phyloP scores from a whole-genome alignment of 2,888 invertebrate genomes.

The Saturnia japonica region DNA sequence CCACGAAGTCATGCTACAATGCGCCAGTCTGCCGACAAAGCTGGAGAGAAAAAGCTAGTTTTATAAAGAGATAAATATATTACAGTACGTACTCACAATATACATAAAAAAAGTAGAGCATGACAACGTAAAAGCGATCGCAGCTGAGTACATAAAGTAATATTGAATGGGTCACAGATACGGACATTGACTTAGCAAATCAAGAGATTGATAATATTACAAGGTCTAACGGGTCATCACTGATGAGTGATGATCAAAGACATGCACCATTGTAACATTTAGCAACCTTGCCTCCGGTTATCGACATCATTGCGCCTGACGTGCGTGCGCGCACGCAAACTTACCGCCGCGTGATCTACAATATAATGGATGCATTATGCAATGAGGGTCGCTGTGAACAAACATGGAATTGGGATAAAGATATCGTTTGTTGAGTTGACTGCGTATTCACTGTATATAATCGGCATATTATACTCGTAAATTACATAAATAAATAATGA shows the following conservation, averaged over 20 bases:
- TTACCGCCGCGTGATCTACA: background rate
- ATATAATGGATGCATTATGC: constrained; percentile 2
- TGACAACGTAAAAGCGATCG: too few species aligned
- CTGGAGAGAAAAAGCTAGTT: too few species aligned
- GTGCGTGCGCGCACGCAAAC: constrained; percentile 8
- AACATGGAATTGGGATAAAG: background rate
- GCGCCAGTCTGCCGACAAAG: too few species aligned
- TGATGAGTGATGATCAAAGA: background rate
- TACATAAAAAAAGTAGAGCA: too few species aligned
- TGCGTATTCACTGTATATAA: background rate
- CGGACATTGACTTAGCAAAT: background rate
- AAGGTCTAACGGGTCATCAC: background rate
- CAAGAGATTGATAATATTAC: background rate
- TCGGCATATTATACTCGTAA: background rate
- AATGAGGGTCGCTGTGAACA: background rate
- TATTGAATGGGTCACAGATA: background rate
- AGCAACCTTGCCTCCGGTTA: constrained; percentile 14
- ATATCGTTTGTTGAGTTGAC: background rate
- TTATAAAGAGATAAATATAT: too few species aligned
- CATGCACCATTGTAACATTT: background rate
- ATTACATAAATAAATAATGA: too few species aligned
- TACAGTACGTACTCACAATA: too few species aligned
- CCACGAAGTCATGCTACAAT: too few species aligned
- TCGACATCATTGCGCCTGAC: background rate
- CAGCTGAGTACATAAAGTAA: too few species aligned